A percentile compares a stretch with the other conserved stretches of the same genome.
Evolutionary conservation across 2,888 invertebrate species (phyloP).

Genomic region (Nudaria mundana): DNA sequence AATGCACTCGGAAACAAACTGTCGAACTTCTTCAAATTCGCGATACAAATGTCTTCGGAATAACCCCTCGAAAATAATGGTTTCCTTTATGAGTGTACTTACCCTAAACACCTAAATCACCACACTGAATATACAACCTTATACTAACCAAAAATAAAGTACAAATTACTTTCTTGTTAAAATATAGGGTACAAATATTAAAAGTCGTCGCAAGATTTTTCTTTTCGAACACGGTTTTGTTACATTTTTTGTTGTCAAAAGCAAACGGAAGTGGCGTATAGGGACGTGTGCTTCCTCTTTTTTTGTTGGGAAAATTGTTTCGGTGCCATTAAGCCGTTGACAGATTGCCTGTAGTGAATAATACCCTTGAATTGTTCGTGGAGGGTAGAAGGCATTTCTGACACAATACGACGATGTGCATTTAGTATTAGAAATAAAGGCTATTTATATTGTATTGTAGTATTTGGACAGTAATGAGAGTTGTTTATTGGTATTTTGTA

Average conservation of each 20-base stretch:
- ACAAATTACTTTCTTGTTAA: slow-evolving; percentile 18
- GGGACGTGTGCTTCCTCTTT: slow-evolving; percentile 76
- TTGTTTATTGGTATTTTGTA: too few species aligned
- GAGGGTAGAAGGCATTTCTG: slow-evolving; percentile 49
- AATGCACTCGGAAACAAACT: slow-evolving; percentile 81
- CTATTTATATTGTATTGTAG: neutral
- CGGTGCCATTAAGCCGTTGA: slow-evolving; percentile 79
- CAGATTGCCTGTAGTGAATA: slow-evolving; percentile 74
- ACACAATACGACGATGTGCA: slow-evolving; percentile 49
- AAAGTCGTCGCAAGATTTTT: slow-evolving; percentile 64
- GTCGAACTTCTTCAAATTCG: slow-evolving; percentile 80
- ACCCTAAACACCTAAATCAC: slow-evolving; percentile 35
- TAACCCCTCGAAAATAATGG: slow-evolving; percentile 79
- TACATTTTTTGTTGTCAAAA: slow-evolving; percentile 66
- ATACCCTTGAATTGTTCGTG: slow-evolving; percentile 67
- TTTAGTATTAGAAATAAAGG: slow-evolving; percentile 28
- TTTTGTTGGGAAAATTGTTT: slow-evolving; percentile 79
- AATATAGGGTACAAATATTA: slow-evolving; percentile 45
- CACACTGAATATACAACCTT: slow-evolving; percentile 28
- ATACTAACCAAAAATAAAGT: rapidly evolving
- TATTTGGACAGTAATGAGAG: neutral
- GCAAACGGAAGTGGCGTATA: slow-evolving; percentile 72
- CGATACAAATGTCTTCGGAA: slow-evolving; percentile 75
- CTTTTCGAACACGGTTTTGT: slow-evolving; percentile 56
- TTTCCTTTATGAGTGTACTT: slow-evolving; percentile 61